These are phyloP conservation scores for Globicephala melas DNA, from an alignment of 2,113 vertebrate genomes.

Conservation along the genomic window DNA sequence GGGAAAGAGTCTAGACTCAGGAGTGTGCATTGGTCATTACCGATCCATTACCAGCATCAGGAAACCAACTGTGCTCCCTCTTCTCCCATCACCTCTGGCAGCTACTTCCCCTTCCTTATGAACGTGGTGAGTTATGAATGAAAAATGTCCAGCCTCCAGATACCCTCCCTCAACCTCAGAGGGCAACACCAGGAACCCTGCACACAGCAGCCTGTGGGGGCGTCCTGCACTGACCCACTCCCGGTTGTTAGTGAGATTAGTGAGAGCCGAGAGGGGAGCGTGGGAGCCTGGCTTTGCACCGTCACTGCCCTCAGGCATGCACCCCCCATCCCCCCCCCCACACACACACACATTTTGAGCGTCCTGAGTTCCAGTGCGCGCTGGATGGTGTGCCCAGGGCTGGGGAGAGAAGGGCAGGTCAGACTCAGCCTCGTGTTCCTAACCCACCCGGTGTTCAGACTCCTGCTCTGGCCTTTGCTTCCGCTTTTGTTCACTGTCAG, in stretches of 20 bases:
- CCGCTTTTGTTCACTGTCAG: neutral
- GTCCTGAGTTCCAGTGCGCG: neutral
- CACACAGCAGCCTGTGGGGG: neutral
- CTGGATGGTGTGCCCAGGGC: neutral
- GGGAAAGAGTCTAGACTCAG: neutral
- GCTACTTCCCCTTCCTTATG: neutral
- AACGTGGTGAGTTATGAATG: slow-evolving; percentile 3
- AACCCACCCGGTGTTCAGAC: neutral
- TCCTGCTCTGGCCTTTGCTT: neutral
- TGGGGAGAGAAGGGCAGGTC: neutral
- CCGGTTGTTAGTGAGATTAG: neutral
- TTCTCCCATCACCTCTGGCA: neutral
- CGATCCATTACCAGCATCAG: neutral
- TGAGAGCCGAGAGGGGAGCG: neutral
- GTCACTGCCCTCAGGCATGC: neutral
- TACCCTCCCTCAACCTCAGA: neutral
- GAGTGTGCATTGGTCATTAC: slow-evolving; percentile 3
- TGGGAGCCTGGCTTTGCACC: neutral
- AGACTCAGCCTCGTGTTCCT: neutral
- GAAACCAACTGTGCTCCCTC: neutral
- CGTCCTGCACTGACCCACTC: neutral
- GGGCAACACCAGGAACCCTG: neutral
- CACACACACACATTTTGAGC: no score
- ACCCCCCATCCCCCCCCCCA: neutral
- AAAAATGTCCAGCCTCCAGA: neutral